Conservation (phyloP, 1,140 invertebrate genomes). For the Nomia melanderi region DNA sequence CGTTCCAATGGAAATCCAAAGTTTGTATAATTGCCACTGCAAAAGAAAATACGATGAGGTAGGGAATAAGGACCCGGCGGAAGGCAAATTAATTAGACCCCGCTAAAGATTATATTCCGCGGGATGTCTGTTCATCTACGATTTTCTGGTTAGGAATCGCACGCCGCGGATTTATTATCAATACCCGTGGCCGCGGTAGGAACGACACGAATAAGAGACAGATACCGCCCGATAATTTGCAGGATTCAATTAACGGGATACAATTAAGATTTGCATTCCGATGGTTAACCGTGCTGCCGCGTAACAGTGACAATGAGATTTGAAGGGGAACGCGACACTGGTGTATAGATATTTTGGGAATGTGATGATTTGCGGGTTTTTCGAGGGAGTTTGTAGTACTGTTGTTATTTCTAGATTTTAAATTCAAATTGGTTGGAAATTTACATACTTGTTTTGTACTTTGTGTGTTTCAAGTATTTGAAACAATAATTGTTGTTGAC, state of each 20-base stretch:
- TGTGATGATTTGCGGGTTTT: too few relatives aligned
- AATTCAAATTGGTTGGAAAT: too few relatives aligned
- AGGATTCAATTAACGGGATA: slow-evolving; percentile 29
- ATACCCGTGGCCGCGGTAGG: not conserved
- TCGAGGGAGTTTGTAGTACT: too few relatives aligned
- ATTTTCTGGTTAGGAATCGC: not conserved
- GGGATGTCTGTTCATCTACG: not conserved
- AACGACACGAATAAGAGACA: not conserved
- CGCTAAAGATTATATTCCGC: slow-evolving; percentile 31
- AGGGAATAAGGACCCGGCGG: not conserved
- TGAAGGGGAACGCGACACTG: not conserved
- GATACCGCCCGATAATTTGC: slow-evolving; percentile 1
- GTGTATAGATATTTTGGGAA: too few relatives aligned
- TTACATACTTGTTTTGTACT: too few relatives aligned
- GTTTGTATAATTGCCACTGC: slow-evolving; percentile 44
- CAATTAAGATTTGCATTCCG: slow-evolving; percentile 26
- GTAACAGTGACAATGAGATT: not conserved
- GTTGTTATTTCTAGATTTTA: too few relatives aligned
- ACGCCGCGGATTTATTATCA: not conserved
- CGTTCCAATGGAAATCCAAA: slow-evolving; percentile 36
- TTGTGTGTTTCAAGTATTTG: too few relatives aligned
- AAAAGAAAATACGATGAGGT: slow-evolving; percentile 31
- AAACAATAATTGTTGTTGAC: too few relatives aligned
- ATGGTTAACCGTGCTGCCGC: not conserved
- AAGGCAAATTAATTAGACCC: slow-evolving; percentile 35